Conservation (phyloP, 1,140 invertebrate genomes). For the Globodera ellingtonae region DNA sequence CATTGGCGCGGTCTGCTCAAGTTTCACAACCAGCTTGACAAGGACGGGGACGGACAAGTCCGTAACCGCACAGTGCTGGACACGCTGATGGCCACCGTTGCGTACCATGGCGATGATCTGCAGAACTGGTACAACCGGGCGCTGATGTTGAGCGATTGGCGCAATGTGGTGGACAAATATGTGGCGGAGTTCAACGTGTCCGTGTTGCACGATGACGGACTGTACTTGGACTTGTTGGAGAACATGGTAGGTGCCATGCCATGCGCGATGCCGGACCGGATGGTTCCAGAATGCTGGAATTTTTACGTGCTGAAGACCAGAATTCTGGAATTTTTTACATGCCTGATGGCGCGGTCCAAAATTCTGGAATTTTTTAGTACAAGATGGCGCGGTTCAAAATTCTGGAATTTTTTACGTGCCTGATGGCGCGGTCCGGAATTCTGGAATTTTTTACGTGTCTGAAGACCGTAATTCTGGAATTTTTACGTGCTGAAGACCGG, state of each 20-base stretch:
- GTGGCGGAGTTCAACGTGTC: slow-evolving; percentile 55
- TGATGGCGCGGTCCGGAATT: too few relatives aligned
- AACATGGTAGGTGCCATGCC: slow-evolving; percentile 48
- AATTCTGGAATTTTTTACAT: too few relatives aligned
- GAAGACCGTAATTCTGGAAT: too few relatives aligned
- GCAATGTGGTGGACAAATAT: slow-evolving; percentile 60
- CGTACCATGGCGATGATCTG: slow-evolving; percentile 58
- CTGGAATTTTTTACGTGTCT: too few relatives aligned
- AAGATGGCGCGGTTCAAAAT: too few relatives aligned
- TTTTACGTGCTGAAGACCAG: too few relatives aligned
- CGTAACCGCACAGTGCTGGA: slow-evolving; percentile 11
- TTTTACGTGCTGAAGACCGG: too few relatives aligned
- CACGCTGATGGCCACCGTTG: slow-evolving; percentile 44
- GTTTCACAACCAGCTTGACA: slow-evolving; percentile 24
- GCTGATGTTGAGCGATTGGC: slow-evolving; percentile 53
- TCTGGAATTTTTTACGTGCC: too few relatives aligned
- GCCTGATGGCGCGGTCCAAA: too few relatives aligned
- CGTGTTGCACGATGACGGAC: slow-evolving; percentile 60
- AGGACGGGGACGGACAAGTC: slow-evolving; percentile 1
- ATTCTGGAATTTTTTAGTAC: too few relatives aligned
- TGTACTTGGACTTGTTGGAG: slow-evolving; percentile 66
- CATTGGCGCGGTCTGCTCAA: slow-evolving; percentile 62
- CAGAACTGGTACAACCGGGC: slow-evolving; percentile 52
- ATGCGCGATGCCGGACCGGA: too few relatives aligned
- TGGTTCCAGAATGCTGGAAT: too few relatives aligned